These are phyloP conservation scores for Eilema depressum DNA, from an alignment of 2,888 invertebrate species.

Conservation along the genomic window DNA sequence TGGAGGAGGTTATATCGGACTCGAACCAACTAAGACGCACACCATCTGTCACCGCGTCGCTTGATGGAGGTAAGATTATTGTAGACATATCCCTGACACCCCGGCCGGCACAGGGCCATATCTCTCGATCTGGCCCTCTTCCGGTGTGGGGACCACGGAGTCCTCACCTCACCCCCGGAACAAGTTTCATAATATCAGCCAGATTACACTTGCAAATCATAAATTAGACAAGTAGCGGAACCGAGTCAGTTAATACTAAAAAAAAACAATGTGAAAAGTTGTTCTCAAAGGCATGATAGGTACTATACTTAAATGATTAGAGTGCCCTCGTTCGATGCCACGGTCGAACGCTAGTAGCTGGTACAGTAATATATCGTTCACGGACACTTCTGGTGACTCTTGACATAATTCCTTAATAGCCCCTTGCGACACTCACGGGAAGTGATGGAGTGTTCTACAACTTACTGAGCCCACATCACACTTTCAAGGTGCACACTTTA, in stretches of 20 bases:
- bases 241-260: neutral
- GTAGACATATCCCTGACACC: too few species aligned
- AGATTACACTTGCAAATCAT: too few species aligned
- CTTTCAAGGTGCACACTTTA: conserved; percentile 10
- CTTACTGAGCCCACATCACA: conserved; percentile 23
- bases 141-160: too few species aligned
- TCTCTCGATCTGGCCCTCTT: too few species aligned
- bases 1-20: too few species aligned
- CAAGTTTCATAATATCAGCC: too few species aligned
- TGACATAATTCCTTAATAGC: conserved; percentile 31
- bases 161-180: too few species aligned
- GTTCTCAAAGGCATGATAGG: neutral
- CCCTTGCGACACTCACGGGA: conserved; percentile 26
- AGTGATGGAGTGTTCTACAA: conserved; percentile 25
- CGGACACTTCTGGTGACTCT: conserved; percentile 21
- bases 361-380: conserved; percentile 18
- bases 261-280: neutral
- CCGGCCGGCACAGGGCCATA: too few species aligned
- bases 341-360: neutral
- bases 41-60: too few species aligned
- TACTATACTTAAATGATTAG: conserved; percentile 1
- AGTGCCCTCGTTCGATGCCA: conserved; percentile 3
- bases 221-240: too few species aligned
- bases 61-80: too few species aligned
- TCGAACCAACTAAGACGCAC: too few species aligned